Evolutionary conservation across 2,113 vertebrate species (phyloP), one percentile per base, ranked within the genome.

Genomic region (Tyrannus savana): DNA sequence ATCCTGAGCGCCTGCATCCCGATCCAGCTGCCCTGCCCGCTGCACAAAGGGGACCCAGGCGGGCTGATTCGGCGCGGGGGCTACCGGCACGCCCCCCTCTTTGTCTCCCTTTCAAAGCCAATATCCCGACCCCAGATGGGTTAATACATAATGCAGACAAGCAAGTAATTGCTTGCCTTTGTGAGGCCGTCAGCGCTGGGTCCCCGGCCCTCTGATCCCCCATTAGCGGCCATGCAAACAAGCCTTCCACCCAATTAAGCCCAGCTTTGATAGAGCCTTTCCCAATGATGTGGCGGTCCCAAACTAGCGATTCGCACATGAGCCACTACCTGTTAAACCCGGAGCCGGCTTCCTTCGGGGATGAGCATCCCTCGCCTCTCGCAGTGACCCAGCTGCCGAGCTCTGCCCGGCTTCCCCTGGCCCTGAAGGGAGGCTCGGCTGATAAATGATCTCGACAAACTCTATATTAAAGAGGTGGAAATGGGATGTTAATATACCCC

Each of bases 121-220:
- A 99, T 98, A 98, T 98, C 97, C 96, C 97, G 90, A 80, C 91
- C 98, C 98, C 99, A 99, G 99, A 99, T 99, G 99, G 99, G 98
- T 98, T 98, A 99, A 99, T 99, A 99, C 99, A 99, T 99, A 99
- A 99, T 99, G 98, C 98, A 98, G 98, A 97, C 86, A 97, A 98
- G 98, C 98, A 98, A 98, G 97, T 98, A 98, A 98, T 97, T 98
- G 97, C 98, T 94, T 97, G 98, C 95, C 91, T 96, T 92, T 92
- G 84, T 91, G 50, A 69, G 86, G 93, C 95, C 96, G 96, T 98
- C 97, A 98, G 97, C 97, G 83, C 93, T 94, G 66, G 94, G 94
- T 97, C 97, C 97, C 98, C 84, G 95, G 93, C 96, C 97, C 98
- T 98, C 98, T 97, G 97, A 98, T 98, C 98, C 97, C 97, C 98